Conservation (phyloP, 1,140 invertebrate species). For the Helicoverpa armigera region DNA sequence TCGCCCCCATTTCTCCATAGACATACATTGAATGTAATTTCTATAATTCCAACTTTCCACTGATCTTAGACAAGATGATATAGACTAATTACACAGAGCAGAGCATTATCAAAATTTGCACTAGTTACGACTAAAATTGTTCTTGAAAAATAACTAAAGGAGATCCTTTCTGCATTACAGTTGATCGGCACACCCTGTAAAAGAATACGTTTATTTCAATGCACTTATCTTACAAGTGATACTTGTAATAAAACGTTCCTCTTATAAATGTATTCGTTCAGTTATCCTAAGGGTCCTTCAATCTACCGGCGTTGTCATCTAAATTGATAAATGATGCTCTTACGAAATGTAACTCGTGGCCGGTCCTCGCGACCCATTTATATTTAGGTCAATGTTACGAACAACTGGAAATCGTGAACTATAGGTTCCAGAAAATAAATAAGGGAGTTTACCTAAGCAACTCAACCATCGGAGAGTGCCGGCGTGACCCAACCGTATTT, state of each 20-base stretch:
- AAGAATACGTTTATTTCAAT: conserved; percentile 42
- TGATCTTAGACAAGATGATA: conserved; percentile 50
- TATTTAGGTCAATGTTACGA: conserved; percentile 51
- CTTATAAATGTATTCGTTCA: conserved; percentile 10
- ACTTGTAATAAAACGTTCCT: background rate
- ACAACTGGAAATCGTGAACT: background rate
- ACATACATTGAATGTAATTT: conserved; percentile 39
- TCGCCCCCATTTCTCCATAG: conserved; percentile 19
- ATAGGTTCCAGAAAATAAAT: background rate
- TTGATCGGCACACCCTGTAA: conserved; percentile 63
- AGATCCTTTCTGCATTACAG: conserved; percentile 77
- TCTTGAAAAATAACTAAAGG: conserved; percentile 71
- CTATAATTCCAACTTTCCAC: conserved; percentile 51
- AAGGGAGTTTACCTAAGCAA: background rate
- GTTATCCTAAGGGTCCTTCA: conserved; percentile 9
- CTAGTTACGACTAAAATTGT: conserved; percentile 73
- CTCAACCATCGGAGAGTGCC: conserved; percentile 87
- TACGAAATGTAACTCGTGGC: conserved; percentile 49
- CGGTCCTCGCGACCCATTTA: background rate
- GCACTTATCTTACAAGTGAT: background rate
- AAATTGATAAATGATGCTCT: conserved; percentile 55
- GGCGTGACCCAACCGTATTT: conserved; percentile 97
- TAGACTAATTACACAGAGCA: conserved; percentile 62
- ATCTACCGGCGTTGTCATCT: conserved; percentile 36
- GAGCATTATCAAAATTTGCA: conserved; percentile 68